A percentile compares a stretch with the other conserved stretches of the same genome.
Conservation (phyloP, 2,888 invertebrate species). For the Clistopyga incitator region DNA sequence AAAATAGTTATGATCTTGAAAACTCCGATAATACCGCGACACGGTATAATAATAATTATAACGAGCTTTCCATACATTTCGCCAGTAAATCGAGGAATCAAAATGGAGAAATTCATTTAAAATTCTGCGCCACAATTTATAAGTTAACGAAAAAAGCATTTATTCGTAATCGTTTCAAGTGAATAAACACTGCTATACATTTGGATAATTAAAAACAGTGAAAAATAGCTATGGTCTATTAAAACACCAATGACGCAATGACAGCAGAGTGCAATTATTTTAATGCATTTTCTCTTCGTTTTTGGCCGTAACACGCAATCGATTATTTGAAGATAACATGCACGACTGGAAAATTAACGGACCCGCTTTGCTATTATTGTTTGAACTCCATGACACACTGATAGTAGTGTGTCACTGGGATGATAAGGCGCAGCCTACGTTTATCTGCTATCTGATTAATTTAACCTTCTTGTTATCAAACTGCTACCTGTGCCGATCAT, state of each 20-base stretch:
- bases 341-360: slow-evolving; percentile 14
- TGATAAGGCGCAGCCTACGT: not conserved
- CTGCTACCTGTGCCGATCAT: slow-evolving; percentile 3
- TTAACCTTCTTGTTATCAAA: slow-evolving; percentile 10
- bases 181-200: not conserved
- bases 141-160: not conserved
- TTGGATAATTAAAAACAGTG: not conserved
- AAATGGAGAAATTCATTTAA: not conserved
- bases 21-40: slow-evolving; percentile 9
- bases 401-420: not conserved
- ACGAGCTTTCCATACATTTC: not conserved
- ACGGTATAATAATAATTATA: not conserved
- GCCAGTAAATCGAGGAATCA: not conserved
- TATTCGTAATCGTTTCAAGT: slow-evolving; percentile 15
- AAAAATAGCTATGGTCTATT: slow-evolving; percentile 3
- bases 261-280: slow-evolving; percentile 1
- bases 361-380: not conserved
- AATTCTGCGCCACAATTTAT: slow-evolving; percentile 8
- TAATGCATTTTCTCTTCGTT: not conserved
- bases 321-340: slow-evolving; percentile 10
- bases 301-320: not conserved
- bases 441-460: slow-evolving; percentile 3
- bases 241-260: slow-evolving; percentile 2
- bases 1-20: slow-evolving; percentile 16
- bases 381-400: slow-evolving; percentile 16